phyloP scores from a whole-genome alignment of 2,113 vertebrate species.

The Perca schrenkii region DNA sequence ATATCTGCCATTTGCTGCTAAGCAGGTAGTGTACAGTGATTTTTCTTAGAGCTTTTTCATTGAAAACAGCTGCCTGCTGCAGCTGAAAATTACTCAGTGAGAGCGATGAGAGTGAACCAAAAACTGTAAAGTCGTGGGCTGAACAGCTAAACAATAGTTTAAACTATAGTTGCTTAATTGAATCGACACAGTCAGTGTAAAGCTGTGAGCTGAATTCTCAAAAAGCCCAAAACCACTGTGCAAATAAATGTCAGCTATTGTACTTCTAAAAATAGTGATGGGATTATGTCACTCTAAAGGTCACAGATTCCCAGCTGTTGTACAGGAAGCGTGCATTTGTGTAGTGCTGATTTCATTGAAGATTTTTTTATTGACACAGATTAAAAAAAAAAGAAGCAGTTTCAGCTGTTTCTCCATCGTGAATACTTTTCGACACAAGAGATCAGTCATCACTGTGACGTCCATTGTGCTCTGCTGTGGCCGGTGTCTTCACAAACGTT shows the following conservation, averaged over 20 bases:
- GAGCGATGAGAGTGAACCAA: neutral
- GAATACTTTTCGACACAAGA: slow-evolving; percentile 2
- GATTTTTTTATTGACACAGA: neutral
- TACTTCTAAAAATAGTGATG: neutral
- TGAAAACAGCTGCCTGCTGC: neutral
- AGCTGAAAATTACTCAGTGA: neutral
- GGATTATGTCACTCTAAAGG: neutral
- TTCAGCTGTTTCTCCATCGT: slow-evolving; percentile 30
- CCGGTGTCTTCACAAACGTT: neutral
- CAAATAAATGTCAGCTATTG: neutral
- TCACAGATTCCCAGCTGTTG: neutral
- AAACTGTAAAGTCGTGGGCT: neutral
- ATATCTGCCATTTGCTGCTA: neutral
- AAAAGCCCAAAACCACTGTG: neutral
- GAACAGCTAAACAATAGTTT: neutral
- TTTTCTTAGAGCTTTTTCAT: neutral
- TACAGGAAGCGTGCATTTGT: neutral
- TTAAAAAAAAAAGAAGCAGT: neutral
- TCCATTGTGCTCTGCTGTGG: slow-evolving; percentile 42
- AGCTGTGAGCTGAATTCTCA: neutral
- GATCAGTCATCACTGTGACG: slow-evolving; percentile 16
- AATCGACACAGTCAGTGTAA: neutral
- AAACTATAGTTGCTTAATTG: neutral
- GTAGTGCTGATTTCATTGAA: neutral
- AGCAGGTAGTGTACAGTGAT: neutral